Evolutionary conservation across 2,797 vertebrate species (phyloP), one percentile per base, ranked within the genome.

Genomic region (Lacerta bilineata): DNA sequence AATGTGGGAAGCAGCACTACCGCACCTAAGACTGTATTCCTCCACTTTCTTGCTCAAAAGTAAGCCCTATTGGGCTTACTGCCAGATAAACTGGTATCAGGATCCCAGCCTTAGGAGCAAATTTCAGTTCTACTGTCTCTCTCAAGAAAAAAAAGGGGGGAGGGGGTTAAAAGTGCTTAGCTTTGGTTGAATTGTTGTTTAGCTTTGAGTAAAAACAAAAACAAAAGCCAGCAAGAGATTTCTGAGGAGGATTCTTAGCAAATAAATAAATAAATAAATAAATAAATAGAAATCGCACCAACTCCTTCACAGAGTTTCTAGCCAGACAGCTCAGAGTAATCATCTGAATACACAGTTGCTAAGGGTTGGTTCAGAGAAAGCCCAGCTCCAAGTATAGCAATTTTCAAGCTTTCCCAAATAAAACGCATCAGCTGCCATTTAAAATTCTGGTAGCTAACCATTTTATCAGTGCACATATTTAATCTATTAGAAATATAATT

Each of bases 401-500:
- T 97, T 94, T 97, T 92, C 94, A 33, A 89, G 94, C 95, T 93
- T 96, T 97, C 95, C 96, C 95, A 96, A 97, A 97, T 95, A 97
- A 64, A 96, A 97, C 83, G 94, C 96, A 97, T 97, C 96, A 97
- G 96, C 95, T 97, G 95, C 95, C 94, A 96, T 97, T 97, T 94
- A 95, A 87, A 97, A 97, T 94, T 95, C 96, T 97, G 94, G 95
- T 96, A 94, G 94, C 95, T 95, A 95, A 96, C 95, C 69, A 27
- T 96, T 96, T 97, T 97, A 97, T 97, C 96, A 95, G 94, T 10
- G 80, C 91, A 95, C 95, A 93, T 93, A 96, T 96, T 96, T 96
- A 96, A 96, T 94, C 95, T 96, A 96, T 97, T 97, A 96, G 95
- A 95, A 96, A 96, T 97, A 97, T 96, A 97, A 97, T 97, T 97